Evolutionary conservation across 2,797 vertebrate genomes (phyloP), one percentile per base, ranked within the genome.

Genomic region (Channallabes apus): DNA sequence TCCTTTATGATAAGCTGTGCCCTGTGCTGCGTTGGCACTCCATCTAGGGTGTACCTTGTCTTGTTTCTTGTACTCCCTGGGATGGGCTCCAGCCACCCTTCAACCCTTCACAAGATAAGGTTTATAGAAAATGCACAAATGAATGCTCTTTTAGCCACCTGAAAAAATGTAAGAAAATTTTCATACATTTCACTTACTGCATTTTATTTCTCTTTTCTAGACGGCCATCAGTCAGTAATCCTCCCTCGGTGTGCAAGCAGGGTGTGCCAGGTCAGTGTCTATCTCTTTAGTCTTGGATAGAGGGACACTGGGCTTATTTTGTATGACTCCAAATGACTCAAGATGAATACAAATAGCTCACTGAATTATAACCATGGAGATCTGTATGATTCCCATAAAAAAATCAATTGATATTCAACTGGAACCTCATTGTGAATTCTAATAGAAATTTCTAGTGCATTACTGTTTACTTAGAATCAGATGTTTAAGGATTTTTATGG

Each of bases 211-310:
- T 82, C 72, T 89, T 80, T 59, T 73, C 0, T 88, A 99, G 97
- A 91, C 90, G 96, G 84, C 88, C 92, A 0, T 89, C 96, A 0
- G 83, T 90, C 88, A 93, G 92, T 90, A 96, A 91, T 86, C 93
- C 95, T 83, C 90, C 94, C 0, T 80, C 95, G 2, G 87, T 93
- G 86, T 94, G 93, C 92, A 97, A 96, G 88, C 88, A 94, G 86
- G 93, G 91, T 89, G 90, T 94, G 0, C 59, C 94, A 86, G 97
- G 98, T 98, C 91, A 94, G 95, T 91, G 64, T 32, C 51, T 72
- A 32, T 46, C 38, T 76, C 62, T 73, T 67, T 76, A 54, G 58
- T 35, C 20, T 12, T 56, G 71, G 38, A 65, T 56, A 84, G 35
- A 12, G 17, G 32, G 18, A 84, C 54, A 62, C 6, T 0, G 24